Base-by-base conservation (phyloP, 2,888 invertebrate species). In the Conops quadrifasciatus region DNA sequence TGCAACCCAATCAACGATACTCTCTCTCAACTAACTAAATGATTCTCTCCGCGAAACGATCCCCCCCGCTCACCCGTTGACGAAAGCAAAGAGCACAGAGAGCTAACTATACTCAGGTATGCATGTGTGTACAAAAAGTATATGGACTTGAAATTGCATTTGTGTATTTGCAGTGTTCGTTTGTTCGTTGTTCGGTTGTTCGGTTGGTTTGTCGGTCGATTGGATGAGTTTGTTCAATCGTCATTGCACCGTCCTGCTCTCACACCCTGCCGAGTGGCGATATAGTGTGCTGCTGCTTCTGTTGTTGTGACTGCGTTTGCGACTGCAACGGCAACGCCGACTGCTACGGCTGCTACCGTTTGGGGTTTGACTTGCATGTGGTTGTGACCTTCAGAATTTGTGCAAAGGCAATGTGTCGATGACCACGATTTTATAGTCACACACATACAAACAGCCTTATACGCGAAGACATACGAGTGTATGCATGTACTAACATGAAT, bases 361-460 rank as follows among this genome's bases (percentile, higher is more conserved):
- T 69, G 59, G 67, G 58, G 71, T 7, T 9, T 36, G 9, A 73
- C 72, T 73, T 78, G 78, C 72, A 76, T 84, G 85, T 84, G 82
- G 84, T 85, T 85, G 85, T 86, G 86, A 86, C 86, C 86, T 86
- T 86, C 86, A 86, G 82, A 86, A 84, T 86, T 85, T 84, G 85
- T 84, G 85, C 86, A 86, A 86, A 86, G 86, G 83, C 86, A 85
- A 86, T 86, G 87, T 86, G 86, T 86, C 86, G 86, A 86, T 86
- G 86, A 86, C 86, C 86, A 86, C 85, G 83, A 82, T 81, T 82
- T 84, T 79, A 81, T 79, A 77, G 76, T 73, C 75, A 72, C 73
- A 77, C 74, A 72, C 70, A 73, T 71, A 74, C 79, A 81, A 79
- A 77, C 76, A 71, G 74, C 71, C 72, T 77, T 75, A 72, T 67